These are phyloP conservation scores for Apodemia hepburni DNA, from an alignment of 2,888 invertebrate species.

Conservation along the genomic window DNA sequence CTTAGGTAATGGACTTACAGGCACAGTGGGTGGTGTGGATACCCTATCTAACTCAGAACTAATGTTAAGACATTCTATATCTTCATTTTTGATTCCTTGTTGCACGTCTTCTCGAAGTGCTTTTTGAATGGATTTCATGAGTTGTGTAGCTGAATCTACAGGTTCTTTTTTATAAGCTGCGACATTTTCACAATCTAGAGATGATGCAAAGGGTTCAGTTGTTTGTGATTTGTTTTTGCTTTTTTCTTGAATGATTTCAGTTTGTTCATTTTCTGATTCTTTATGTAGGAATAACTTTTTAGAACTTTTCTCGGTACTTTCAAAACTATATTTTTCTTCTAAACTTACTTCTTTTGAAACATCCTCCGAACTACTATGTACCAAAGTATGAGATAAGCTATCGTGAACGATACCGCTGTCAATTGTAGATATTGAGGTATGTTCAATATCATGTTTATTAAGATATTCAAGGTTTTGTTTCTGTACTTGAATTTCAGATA, in stretches of 20 bases:
- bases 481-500: constrained; percentile 22
- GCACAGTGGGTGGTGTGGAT: constrained; percentile 85
- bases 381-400: constrained; percentile 39
- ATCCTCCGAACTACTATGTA: constrained; percentile 65
- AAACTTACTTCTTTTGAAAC: constrained; percentile 63
- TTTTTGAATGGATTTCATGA: constrained; percentile 61
- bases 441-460: constrained; percentile 37
- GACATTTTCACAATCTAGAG: background rate
- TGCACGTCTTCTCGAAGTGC: constrained; percentile 63
- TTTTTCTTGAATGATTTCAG: background rate
- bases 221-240: background rate
- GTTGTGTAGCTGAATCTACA: constrained; percentile 34
- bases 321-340: constrained; percentile 69
- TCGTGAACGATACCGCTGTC: constrained; percentile 47
- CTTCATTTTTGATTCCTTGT: constrained; percentile 68
- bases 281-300: constrained; percentile 33
- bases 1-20: constrained; percentile 82
- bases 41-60: constrained; percentile 53
- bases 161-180: background rate
- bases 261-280: background rate
- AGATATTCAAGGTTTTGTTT: constrained; percentile 38
- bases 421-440: constrained; percentile 3
- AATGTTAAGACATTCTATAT: constrained; percentile 44
- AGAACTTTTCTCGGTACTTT: constrained; percentile 58
- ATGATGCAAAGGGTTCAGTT: background rate